A percentile compares a stretch with the other conserved stretches of the same genome.
Conservation (phyloP, 92 coral and sea anemone species). For the Micromussa lordhowensis region DNA sequence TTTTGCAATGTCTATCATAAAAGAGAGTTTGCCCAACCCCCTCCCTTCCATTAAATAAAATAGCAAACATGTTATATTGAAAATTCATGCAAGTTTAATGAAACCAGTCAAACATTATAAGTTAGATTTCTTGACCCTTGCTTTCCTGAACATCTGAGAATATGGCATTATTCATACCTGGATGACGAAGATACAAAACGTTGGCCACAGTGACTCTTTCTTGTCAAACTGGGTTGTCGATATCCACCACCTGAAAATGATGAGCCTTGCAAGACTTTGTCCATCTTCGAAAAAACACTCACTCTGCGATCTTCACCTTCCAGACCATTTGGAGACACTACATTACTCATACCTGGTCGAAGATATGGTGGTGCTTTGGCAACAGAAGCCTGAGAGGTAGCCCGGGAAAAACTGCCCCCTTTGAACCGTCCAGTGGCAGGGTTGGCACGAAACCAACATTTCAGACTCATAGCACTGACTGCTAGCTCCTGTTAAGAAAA, state of each 20-base stretch:
- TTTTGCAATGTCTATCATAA: no score
- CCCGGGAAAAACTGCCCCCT: slow-evolving; percentile 11
- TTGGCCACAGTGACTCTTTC: background rate
- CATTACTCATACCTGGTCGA: slow-evolving; percentile 54
- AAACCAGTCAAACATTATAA: no score
- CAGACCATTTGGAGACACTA: slow-evolving; percentile 30
- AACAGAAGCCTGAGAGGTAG: slow-evolving; percentile 13
- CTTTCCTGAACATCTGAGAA: no score
- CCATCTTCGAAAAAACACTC: background rate
- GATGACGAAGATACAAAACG: background rate
- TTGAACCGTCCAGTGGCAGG: slow-evolving; percentile 71
- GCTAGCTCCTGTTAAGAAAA: slow-evolving; percentile 67
- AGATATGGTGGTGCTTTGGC: slow-evolving; percentile 55
- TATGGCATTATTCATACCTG: slow-evolving; percentile 29
- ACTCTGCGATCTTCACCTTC: slow-evolving; percentile 45
- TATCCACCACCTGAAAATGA: background rate
- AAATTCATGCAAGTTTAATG: no score
- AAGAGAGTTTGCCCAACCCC: no score
- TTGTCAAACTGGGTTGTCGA: background rate
- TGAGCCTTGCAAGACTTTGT: background rate
- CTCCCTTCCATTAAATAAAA: no score
- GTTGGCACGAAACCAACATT: slow-evolving; percentile 86
- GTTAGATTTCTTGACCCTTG: no score
- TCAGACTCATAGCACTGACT: slow-evolving; percentile 69
- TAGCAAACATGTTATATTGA: no score